Conservation (phyloP, 2,113 vertebrate genomes). For the Cichladusa arquata region DNA sequence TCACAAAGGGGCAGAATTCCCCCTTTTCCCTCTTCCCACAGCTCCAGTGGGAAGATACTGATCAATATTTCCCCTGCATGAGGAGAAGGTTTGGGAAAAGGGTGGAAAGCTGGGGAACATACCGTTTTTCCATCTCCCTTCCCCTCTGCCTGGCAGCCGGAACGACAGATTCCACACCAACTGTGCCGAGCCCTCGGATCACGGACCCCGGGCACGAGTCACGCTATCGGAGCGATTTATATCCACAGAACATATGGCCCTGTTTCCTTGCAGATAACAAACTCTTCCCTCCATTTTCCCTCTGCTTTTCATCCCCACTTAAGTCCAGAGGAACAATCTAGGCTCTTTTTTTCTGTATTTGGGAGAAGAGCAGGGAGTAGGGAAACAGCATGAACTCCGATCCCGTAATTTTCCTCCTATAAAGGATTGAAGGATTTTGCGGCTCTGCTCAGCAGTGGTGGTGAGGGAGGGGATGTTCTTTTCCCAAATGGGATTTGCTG, state of each 20-base stretch:
- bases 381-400: background rate
- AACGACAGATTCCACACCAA: background rate
- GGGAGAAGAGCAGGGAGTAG: accelerated
- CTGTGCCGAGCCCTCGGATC: background rate
- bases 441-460: accelerated
- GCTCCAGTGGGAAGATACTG: accelerated
- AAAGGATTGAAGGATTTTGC: background rate
- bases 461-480: background rate
- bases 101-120: background rate
- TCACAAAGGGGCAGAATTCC: background rate
- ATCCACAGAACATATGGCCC: background rate
- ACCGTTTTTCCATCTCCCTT: background rate
- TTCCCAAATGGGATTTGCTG: background rate
- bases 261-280: background rate
- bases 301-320: accelerated
- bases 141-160: background rate
- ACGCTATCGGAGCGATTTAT: background rate
- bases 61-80: accelerated
- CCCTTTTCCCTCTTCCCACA: accelerated
- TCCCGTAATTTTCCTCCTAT: accelerated
- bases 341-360: background rate
- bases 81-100: background rate
- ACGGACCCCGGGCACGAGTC: background rate
- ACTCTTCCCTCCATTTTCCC: accelerated
- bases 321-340: accelerated